Percentiles rank a stretch among this genome's conserved stretches.
Conservation (phyloP, 2,113 vertebrate species). For the Archilochus colubris region DNA sequence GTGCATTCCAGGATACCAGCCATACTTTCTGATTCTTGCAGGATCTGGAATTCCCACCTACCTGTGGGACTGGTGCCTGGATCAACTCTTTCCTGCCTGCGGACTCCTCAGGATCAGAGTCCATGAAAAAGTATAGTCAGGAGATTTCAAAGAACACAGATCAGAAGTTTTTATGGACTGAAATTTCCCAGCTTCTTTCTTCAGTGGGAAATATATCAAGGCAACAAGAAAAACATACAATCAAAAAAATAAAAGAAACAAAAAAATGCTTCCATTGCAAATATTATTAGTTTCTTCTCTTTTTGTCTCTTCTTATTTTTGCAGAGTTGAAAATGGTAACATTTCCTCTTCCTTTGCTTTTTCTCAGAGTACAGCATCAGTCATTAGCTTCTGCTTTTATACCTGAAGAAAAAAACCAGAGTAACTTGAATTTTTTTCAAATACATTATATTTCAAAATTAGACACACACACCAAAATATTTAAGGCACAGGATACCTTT, state of each 20-base stretch:
- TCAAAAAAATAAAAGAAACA: not conserved
- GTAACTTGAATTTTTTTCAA: not conserved
- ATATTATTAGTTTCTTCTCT: not conserved
- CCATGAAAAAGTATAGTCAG: not conserved
- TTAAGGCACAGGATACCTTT: not conserved
- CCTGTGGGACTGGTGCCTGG: not conserved
- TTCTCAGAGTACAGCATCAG: not conserved
- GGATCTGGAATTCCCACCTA: not conserved
- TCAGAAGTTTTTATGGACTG: not conserved
- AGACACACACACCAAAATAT: not conserved
- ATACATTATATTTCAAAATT: not conserved
- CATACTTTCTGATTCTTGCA: not conserved
- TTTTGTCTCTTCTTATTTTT: not conserved
- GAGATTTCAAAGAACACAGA: not conserved
- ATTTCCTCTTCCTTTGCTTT: not conserved
- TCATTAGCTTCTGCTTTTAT: not conserved
- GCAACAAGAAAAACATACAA: not conserved
- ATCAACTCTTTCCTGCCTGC: not conserved
- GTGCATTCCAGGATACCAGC: not conserved
- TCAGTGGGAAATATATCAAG: conserved; percentile 1
- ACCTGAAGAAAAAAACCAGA: conserved; percentile 24
- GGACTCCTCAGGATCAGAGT: not conserved
- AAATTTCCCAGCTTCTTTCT: not conserved
- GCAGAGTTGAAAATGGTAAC: not conserved
- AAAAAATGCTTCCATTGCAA: not conserved